phyloP scores from a whole-genome alignment of 2,797 vertebrate genomes.

The Chaunax sp. region DNA sequence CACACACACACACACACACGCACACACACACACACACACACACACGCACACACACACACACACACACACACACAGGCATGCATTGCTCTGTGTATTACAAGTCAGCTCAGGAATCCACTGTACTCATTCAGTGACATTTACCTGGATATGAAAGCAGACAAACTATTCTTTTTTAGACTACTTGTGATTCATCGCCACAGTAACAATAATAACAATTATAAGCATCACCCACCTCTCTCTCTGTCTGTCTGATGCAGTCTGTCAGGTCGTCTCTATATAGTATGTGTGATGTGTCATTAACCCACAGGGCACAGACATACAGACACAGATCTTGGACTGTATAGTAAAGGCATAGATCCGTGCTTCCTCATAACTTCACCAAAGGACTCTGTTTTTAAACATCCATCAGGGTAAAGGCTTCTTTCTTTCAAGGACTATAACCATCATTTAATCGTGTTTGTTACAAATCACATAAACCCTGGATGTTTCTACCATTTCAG shows the following conservation, averaged over 20 bases:
- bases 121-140: conserved; percentile 32
- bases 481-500: not conserved
- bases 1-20: conserved; percentile 25
- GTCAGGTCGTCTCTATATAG: conserved; percentile 4
- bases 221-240: conserved; percentile 22
- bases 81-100: conserved; percentile 36
- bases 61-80: conserved; percentile 26
- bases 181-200: conserved; percentile 26
- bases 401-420: not conserved
- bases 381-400: conserved; percentile 2
- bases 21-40: not conserved
- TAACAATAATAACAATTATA: conserved; percentile 47
- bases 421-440: not conserved
- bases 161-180: conserved; percentile 40
- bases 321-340: not conserved
- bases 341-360: conserved; percentile 7
- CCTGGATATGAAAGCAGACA: conserved; percentile 53
- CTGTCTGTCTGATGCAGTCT: not conserved
- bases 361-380: conserved; percentile 18
- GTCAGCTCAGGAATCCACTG: conserved; percentile 60
- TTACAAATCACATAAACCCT: not conserved
- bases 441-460: not conserved
- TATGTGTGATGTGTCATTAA: not conserved
- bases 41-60: not conserved
- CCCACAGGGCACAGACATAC: conserved; percentile 2